Percentiles rank a stretch among this genome's conserved stretches.
Evolutionary conservation across 1,140 invertebrate genomes (phyloP).

Genomic region (Trichogramma pretiosum): DNA sequence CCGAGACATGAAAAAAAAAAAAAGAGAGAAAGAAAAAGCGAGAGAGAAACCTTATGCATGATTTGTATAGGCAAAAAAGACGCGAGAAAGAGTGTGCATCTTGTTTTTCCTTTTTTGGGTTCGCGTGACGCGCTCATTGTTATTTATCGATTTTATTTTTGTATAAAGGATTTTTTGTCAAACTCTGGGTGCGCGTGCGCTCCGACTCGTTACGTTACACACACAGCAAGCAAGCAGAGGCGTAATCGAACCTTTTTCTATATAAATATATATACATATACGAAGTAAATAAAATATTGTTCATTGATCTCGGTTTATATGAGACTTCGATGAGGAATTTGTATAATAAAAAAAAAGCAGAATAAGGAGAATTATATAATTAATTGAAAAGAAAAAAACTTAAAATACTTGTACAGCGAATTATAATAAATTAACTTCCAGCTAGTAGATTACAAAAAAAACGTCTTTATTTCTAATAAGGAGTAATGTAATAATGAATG

Average conservation of each 20-base stretch:
- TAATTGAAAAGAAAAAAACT: too few species aligned
- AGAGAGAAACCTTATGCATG: background rate
- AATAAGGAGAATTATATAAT: too few species aligned
- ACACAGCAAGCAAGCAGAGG: background rate
- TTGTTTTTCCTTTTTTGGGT: too few species aligned
- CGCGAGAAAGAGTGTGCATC: too few species aligned
- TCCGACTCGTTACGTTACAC: too few species aligned
- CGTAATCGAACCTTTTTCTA: slow-evolving; percentile 11
- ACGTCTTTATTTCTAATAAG: too few species aligned
- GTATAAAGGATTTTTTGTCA: slow-evolving; percentile 11
- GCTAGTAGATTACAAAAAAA: too few species aligned
- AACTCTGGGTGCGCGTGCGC: too few species aligned
- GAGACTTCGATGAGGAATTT: slow-evolving; percentile 6
- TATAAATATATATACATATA: background rate
- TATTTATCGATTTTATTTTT: slow-evolving; percentile 19
- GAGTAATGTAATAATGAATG: too few species aligned
- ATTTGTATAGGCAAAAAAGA: slow-evolving; percentile 5
- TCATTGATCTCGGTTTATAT: slow-evolving; percentile 18
- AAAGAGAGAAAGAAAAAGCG: background rate
- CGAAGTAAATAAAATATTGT: too few species aligned
- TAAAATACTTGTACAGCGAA: background rate
- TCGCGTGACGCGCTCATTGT: background rate
- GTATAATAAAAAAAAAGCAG: too few species aligned
- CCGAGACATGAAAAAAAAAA: background rate
- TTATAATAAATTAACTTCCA: background rate